Conservation (phyloP, 23 tunicate genomes). For the Ascidia mentula region DNA sequence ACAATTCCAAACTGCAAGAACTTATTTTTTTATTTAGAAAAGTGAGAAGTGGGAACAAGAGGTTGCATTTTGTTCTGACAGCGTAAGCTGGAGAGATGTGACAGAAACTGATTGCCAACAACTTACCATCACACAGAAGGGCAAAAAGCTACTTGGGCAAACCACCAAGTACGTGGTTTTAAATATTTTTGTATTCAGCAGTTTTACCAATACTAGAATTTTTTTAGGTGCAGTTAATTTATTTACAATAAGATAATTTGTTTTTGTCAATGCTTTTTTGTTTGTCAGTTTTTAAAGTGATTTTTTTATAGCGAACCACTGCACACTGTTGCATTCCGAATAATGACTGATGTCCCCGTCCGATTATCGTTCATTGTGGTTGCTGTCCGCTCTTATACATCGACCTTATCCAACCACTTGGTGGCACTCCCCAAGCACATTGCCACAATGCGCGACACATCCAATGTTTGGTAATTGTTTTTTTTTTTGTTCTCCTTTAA, state of each 20-base stretch:
- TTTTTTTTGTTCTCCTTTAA: too few relatives aligned
- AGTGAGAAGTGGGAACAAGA: not conserved
- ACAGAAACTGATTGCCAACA: conserved; percentile 44
- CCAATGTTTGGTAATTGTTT: not conserved
- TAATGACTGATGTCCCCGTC: not conserved
- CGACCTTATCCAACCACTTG: conserved; percentile 29
- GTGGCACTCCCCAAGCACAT: conserved; percentile 22
- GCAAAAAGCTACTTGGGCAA: conserved; percentile 29
- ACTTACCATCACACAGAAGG: conserved; percentile 32
- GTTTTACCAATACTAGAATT: not conserved
- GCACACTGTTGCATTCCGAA: conserved; percentile 20
- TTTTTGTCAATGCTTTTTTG: too few relatives aligned
- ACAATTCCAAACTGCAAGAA: not conserved
- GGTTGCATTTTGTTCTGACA: conserved; percentile 7
- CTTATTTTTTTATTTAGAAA: conserved; percentile 18
- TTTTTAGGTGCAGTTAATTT: not conserved
- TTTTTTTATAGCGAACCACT: conserved; percentile 16
- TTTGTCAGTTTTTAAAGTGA: not conserved
- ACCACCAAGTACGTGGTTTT: not conserved
- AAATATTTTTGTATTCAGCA: not conserved
- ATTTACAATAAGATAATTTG: not conserved
- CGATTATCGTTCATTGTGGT: conserved; percentile 18
- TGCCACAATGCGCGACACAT: not conserved
- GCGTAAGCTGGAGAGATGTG: conserved; percentile 26
- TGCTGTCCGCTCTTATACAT: conserved; percentile 33